Conservation (phyloP, 2,888 invertebrate genomes). For the Drosophila emarginata region DNA sequence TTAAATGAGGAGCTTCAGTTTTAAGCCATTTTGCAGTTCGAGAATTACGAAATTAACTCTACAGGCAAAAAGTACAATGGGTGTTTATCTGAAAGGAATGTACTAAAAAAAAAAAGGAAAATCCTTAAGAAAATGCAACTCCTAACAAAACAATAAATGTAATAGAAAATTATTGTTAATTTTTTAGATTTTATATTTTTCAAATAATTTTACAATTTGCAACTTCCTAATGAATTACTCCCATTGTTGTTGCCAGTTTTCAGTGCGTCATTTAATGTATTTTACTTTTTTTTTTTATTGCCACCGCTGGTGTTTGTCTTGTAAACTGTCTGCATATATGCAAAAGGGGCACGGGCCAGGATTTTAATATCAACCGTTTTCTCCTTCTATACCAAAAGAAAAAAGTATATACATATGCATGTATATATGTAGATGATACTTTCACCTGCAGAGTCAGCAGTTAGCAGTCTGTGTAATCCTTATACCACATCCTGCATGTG, state of each 20-base stretch:
- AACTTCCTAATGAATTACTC: not conserved
- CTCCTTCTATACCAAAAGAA: constrained; percentile 8
- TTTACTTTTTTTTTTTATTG: constrained; percentile 25
- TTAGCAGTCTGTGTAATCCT: constrained; percentile 18
- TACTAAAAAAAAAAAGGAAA: no score
- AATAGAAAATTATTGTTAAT: no score
- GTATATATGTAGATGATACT: constrained; percentile 27
- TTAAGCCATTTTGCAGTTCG: constrained; percentile 36
- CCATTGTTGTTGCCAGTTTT: constrained; percentile 35
- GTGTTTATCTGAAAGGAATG: not conserved
- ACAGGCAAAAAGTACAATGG: constrained; percentile 34
- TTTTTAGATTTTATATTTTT: no score
- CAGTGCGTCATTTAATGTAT: not conserved
- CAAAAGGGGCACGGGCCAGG: constrained; percentile 26
- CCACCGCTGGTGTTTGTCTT: constrained; percentile 41
- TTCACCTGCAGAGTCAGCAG: constrained; percentile 63
- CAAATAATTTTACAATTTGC: no score
- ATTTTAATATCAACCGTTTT: constrained; percentile 16
- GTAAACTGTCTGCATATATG: constrained; percentile 36
- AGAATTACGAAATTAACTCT: constrained; percentile 48
- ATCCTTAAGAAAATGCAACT: no score
- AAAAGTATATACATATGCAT: no score
- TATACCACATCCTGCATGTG: constrained; percentile 39
- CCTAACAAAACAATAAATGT: no score
- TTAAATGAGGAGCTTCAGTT: constrained; percentile 47